Evolutionary conservation across 2,797 vertebrate species (phyloP).

Genomic region (Podarcis lilfordi): DNA sequence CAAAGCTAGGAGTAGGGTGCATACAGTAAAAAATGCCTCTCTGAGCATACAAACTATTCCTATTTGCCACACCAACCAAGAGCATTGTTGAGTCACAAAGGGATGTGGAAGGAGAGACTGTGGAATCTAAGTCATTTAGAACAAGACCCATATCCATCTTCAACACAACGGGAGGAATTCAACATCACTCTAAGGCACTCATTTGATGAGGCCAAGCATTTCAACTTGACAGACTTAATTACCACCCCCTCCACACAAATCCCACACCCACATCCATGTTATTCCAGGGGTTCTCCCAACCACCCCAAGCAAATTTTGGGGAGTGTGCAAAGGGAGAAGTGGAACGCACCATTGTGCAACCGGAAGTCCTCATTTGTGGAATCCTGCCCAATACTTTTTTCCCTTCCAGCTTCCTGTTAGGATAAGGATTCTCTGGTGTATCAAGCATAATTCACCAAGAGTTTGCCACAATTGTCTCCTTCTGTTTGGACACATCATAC

Average conservation of each 20-base stretch:
- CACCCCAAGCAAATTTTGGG: background rate
- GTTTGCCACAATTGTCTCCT: constrained; percentile 56
- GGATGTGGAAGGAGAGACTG: background rate
- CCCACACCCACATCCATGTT: too few species aligned
- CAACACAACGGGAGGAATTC: background rate
- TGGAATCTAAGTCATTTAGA: background rate
- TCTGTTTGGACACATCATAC: constrained; percentile 30
- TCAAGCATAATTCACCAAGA: background rate
- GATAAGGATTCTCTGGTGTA: background rate
- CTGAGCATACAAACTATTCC: background rate
- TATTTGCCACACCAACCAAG: background rate
- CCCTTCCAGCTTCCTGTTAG: background rate
- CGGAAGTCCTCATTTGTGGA: too few species aligned
- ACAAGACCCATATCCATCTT: background rate
- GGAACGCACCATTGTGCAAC: too few species aligned
- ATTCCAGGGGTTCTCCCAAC: background rate
- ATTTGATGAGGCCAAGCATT: too few species aligned
- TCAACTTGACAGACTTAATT: too few species aligned
- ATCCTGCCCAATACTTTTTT: background rate
- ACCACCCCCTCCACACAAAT: too few species aligned
- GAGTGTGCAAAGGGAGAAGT: background rate
- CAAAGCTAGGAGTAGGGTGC: background rate
- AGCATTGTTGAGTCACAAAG: background rate
- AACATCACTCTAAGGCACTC: too few species aligned
- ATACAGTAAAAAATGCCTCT: constrained; percentile 59